These are phyloP conservation scores for Odocoileus hemionus DNA, from an alignment of 2,113 vertebrate genomes.

Conservation along the genomic window DNA sequence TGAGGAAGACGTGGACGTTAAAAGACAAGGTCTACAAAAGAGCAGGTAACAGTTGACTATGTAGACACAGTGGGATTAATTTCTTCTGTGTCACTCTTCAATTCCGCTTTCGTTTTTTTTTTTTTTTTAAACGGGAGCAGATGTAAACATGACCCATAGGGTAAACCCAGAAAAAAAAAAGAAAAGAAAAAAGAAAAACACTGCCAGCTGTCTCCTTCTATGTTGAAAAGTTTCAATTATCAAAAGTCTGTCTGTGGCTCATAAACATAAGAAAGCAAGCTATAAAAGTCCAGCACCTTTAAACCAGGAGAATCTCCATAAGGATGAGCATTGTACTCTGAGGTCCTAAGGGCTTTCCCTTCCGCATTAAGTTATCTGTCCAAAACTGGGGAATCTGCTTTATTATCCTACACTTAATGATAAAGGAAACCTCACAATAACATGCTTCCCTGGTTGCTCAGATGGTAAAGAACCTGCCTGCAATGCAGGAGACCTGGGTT, in stretches of 20 bases:
- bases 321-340: neutral
- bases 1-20: neutral
- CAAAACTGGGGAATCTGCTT: neutral
- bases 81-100: neutral
- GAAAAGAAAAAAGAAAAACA: slow-evolving; percentile 19
- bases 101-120: neutral
- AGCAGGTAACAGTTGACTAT: neutral
- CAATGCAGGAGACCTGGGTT: neutral
- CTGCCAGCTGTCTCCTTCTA: slow-evolving; percentile 53
- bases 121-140: slow-evolving; percentile 1
- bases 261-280: slow-evolving; percentile 14
- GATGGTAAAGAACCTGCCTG: neutral
- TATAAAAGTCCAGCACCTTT: neutral
- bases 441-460: neutral
- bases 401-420: neutral
- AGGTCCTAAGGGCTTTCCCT: neutral
- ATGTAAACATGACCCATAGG: slow-evolving; percentile 24
- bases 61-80: neutral
- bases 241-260: neutral
- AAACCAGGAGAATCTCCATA: neutral
- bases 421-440: neutral
- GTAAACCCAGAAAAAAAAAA: slow-evolving; percentile 35
- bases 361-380: neutral
- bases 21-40: neutral
- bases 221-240: slow-evolving; percentile 52